Conservation (phyloP, 2,113 vertebrate genomes). For the Python bivittatus region DNA sequence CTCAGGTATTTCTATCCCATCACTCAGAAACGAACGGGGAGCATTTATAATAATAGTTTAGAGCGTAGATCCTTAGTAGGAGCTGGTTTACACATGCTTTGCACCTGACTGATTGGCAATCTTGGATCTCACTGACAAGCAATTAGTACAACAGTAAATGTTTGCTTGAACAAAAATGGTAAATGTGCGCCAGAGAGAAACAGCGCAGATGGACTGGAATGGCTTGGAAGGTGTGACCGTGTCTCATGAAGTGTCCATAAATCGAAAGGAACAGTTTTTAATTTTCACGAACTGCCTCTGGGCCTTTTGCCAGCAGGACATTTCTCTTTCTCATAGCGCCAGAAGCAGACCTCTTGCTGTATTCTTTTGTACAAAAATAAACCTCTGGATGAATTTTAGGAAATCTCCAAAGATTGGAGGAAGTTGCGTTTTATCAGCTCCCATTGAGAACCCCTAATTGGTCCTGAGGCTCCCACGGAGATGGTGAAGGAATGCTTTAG, state of each 20-base stretch:
- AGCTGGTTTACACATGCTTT: no score
- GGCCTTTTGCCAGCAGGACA: slow-evolving; percentile 5
- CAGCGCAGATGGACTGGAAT: not conserved
- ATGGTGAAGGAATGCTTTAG: not conserved
- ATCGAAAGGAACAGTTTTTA: not conserved
- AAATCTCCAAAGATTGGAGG: slow-evolving; percentile 7
- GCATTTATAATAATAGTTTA: no score
- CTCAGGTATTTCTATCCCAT: no score
- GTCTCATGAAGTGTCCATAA: slow-evolving; percentile 11
- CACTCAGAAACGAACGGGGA: no score
- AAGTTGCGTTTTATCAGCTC: not conserved
- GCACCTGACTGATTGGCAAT: no score
- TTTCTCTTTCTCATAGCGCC: not conserved
- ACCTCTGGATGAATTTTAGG: not conserved
- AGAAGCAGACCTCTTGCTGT: not conserved
- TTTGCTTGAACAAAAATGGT: not conserved
- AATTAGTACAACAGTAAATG: not conserved
- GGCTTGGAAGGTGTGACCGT: not conserved
- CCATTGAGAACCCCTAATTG: not conserved
- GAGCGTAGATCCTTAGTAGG: no score
- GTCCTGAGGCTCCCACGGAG: not conserved
- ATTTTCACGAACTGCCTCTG: not conserved
- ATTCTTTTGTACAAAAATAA: not conserved
- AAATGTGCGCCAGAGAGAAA: not conserved
- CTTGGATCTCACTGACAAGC: no score